Percentiles rank a stretch among this genome's conserved stretches.
These are phyloP conservation scores for Isotomurus palustris DNA, from an alignment of 2,888 invertebrate species.

Conservation along the genomic window DNA sequence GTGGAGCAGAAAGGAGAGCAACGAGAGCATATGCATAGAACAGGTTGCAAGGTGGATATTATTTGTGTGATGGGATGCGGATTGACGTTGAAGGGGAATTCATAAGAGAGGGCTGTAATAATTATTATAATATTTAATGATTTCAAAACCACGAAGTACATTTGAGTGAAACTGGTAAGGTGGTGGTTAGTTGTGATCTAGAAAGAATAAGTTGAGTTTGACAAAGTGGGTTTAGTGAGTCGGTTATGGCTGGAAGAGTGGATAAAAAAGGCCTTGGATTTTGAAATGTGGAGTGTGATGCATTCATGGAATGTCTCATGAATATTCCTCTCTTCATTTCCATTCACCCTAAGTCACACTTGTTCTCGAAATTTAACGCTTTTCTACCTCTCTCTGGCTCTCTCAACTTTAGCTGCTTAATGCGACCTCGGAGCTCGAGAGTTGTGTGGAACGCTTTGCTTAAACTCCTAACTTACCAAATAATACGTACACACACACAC, in stretches of 20 bases:
- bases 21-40: too few relatives aligned
- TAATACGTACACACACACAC: too few relatives aligned
- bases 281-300: not conserved
- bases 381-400: not conserved
- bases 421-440: not conserved
- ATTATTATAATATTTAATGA: constrained; percentile 15
- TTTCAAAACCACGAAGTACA: constrained; percentile 12
- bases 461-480: too few relatives aligned
- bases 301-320: constrained; percentile 11
- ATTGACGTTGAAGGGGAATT: not conserved
- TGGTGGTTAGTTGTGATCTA: constrained; percentile 1
- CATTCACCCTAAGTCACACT: constrained; percentile 3
- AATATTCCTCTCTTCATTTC: constrained; percentile 26
- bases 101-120: not conserved
- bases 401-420: not conserved
- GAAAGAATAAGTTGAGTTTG: constrained; percentile 6
- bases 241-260: constrained; percentile 1
- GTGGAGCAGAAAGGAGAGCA: too few relatives aligned
- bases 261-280: not conserved
- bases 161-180: not conserved
- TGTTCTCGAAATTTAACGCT: not conserved
- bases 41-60: too few relatives aligned
- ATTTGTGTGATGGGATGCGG: not conserved
- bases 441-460: too few relatives aligned
- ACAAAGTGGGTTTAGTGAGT: constrained; percentile 1